Base-by-base conservation (phyloP, 1,140 invertebrate genomes). In the Cydia fagiglandana region DNA sequence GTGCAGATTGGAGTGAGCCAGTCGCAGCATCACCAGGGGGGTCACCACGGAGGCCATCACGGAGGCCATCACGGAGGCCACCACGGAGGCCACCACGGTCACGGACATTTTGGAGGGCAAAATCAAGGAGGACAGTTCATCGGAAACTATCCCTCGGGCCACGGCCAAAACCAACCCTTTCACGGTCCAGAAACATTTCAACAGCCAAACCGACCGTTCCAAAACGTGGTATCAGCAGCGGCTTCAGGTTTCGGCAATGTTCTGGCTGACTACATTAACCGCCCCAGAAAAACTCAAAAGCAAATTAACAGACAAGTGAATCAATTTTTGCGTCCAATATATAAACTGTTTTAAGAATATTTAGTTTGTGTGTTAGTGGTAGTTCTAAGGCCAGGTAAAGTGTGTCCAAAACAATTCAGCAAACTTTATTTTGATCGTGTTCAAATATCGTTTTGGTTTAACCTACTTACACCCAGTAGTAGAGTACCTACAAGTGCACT, bases 251-350 rank as follows among this genome's bases (percentile, higher is more conserved):
- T 91, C 6, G 86, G 88, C 5, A 79, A 81, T 6, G 85, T 80
- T 0, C 76, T 91, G 1, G 83, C 86, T 0, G 83, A 83, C 61
- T 91, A 90, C 45, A 80, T 91, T 30, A 83, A 75, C 17, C 79
- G 83, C 50, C 87, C 88, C 0, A 87, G 81, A 75, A 87, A 88
- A 74, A 83, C 84, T 2, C 85, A 86, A 73, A 84, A 81, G 73
- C 79, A 84, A 28, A 82, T 87, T 30, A 85, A 88, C 74, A 86
- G 79, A 74, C 86, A 88, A 83, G 79, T 88, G 38, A 87, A 86
- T 77, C 83, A 84, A 76, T 78, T 88, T 12, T 76, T 90, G 6
- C 86, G 76, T 74, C 88, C 88, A 2, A 79, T 89, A 45, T 86
- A 89, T 74, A 86, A 84, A n/a, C 30, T 91, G 20, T 89, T 88